Base-by-base conservation (phyloP, 2,113 vertebrate genomes). In the Acanthochromis polyacanthus region DNA sequence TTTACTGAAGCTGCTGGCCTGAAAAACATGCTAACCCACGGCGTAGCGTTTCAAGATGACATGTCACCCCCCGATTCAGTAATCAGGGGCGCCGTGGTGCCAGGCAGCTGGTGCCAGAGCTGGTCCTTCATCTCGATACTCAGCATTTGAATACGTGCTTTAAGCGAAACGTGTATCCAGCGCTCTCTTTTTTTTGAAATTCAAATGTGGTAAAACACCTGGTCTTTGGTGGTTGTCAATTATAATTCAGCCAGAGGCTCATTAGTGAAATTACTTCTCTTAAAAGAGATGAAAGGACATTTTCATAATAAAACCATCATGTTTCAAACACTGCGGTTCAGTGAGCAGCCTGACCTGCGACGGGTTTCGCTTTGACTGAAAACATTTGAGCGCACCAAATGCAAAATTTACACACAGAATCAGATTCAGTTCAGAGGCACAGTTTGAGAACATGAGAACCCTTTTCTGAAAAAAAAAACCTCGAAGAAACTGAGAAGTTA, bases 181-280 rank as follows among this genome's bases (percentile, higher is more conserved):
- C 32, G 70, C 58, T 16, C 58, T 16, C 25, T 1, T 3, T 6
- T 56, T 67, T 80, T 80, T 82, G 79, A 79, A 85, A 82, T 85
- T 80, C 83, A 89, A 79, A 87, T 82, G 55, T 62, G 43, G 63
- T 12, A n/a, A 86, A 76, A 80, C 92, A 89, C 87, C 90, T 91
- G 91, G 76, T 88, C 75, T 77, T 23, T 78, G 88, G 78, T 73
- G 71, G 64, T 56, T 78, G 82, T 91, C 68, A 85, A 89, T 85
- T 88, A 79, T 53, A 63, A 77, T 75, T 67, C 76, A 82, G 65
- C 82, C 83, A 66, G 38, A 75, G 75, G 59, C 83, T 86, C 86
- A 85, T 92, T 91, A 84, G 83, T 82, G 22, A 90, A 91, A 90
- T 80, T 7, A 72, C 53, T 71, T 67, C 58, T 82, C 72, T 81